Base-by-base conservation (phyloP, 2,888 invertebrate species). In the Punctoribates punctum region DNA sequence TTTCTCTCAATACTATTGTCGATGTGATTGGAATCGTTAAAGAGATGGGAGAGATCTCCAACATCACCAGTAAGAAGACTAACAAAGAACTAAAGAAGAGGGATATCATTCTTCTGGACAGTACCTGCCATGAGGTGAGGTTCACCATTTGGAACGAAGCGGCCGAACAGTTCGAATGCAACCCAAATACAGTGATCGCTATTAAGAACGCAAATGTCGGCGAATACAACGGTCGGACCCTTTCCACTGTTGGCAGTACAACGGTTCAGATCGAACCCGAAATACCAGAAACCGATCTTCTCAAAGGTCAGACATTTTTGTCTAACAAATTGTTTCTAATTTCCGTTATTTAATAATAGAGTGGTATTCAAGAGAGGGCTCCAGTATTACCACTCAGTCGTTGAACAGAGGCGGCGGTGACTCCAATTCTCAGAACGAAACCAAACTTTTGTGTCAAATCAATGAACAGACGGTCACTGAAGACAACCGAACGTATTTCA, bases 11-110 rank as follows among this genome's bases (percentile, higher is more conserved):
- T 23, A 23, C 73, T 20, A 79, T 85, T 85, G 34, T 83, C 92
- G 96, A 98, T 88, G 86, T 96, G 0, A 89, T 97, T 83, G 97
- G 94, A 15, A 89, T 98, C 13, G 93, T 92, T 81, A 93, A 91
- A 82, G 86, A 86, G 11, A 87, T 87, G 0, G 85, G 88, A 0
- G 95, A 96, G 77, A 77, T 94, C 0, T 87, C 88, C 81, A 88
- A 88, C 2, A 86, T 98, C 27, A 88, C 88, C 1, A 89, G 92
- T 0, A 89, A 87, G 81, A 88, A 88, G 74, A 89, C 91, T 0
- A 91, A 93, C 76, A 90, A 89, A 81, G 92, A 96, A 83, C 85
- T 97, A 74, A 91, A 89, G 81, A 99, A 99, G 83, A 88, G 95
- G 75, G 97, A 98, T 79, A 81, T 98, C 5, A 88, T 88, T 3